Evolutionary conservation across 2,113 vertebrate genomes (phyloP), one percentile per base, ranked within the genome.

Genomic region (Rostratula benghalensis): DNA sequence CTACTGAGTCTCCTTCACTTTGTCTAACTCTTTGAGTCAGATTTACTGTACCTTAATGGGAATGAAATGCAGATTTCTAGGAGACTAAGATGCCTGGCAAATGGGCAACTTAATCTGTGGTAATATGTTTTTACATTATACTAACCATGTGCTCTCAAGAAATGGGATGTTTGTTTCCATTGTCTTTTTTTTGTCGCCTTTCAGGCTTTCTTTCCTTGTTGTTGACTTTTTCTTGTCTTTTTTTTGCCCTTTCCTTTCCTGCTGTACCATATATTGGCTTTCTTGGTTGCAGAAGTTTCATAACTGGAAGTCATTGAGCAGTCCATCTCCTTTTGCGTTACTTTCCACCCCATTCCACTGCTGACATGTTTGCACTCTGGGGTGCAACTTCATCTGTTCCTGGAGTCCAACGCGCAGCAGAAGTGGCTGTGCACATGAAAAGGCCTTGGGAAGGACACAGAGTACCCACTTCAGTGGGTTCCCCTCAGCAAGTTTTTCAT

Each of bases 361-460:
- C 13, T 24, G 37, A 28, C 23, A 3, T 25, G 20, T 74, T 78
- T 70, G 31, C 28, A 23, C 27, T 43, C 12, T 0, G 3, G 9
- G n/a, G 28, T 45, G 10, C 18, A 76, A 2, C 27, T 43, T 57
- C 48, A 16, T 15, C 59, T 30, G 6, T 64, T 74, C 11, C 11
- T 3, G 3, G 30, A 19, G n/a, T 71, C 31, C 51, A 39, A 0
- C 0, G 0, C 0, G 0, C 67, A 57, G 39, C 7, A 54, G 21
- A 48, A 43, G 45, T 46, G 46, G 33, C 30, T 54, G 20, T 1
- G 0, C 46, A 8, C 33, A 2, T 14, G 74, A 35, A 83, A 87
- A 78, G 48, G 53, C 43, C 48, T 43, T 10, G n/a, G 83, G 27
- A 88, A 73, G 48, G 67, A 28, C 77, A 30, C 1, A 0, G 16